A percentile compares a stretch with the other conserved stretches of the same genome.
Evolutionary conservation across 2,113 vertebrate species (phyloP).

Genomic region (Rousettus leschenaultii): DNA sequence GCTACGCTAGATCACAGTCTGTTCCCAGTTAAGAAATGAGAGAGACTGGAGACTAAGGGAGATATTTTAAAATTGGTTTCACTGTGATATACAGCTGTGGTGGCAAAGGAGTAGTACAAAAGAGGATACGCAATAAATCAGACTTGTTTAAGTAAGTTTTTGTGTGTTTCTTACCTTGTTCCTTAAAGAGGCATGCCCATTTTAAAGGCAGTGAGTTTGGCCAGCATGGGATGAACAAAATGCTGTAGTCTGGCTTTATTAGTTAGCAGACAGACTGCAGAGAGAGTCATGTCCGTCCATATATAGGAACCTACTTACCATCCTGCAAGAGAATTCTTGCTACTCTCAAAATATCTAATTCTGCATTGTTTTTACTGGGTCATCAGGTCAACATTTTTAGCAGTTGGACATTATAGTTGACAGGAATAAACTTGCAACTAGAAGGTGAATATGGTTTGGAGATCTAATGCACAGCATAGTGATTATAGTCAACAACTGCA

Average conservation of each 20-base stretch:
- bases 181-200: not conserved
- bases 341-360: not conserved
- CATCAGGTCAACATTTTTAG: not conserved
- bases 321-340: not conserved
- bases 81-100: not conserved
- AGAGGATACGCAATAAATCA: rapidly evolving
- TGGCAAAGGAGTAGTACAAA: not conserved
- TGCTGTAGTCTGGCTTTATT: not conserved
- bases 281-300: too few species aligned
- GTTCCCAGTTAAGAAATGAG: not conserved
- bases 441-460: not conserved
- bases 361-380: not conserved
- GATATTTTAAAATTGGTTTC: not conserved
- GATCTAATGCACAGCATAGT: not conserved
- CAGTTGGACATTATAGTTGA: not conserved
- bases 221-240: too few species aligned
- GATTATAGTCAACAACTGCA: not conserved
- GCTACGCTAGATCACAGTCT: not conserved
- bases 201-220: not conserved
- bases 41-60: not conserved
- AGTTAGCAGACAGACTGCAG: not conserved
- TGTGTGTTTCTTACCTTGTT: not conserved
- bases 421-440: not conserved
- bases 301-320: not conserved
- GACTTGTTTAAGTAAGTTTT: not conserved